Conservation (phyloP, 2,113 vertebrate genomes). For the Hemiscyllium ocellatum region DNA sequence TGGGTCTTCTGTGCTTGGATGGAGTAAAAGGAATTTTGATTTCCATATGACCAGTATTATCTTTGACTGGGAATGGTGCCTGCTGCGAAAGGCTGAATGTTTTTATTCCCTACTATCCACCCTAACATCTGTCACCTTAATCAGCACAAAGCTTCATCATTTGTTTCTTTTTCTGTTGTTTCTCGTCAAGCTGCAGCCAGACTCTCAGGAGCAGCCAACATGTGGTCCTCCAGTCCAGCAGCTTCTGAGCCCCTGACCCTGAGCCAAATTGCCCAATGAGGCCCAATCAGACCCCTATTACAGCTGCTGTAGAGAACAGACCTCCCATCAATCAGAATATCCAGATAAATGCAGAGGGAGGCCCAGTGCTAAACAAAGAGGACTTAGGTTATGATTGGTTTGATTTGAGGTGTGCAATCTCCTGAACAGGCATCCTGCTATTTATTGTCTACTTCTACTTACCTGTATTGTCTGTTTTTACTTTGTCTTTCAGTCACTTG, state of each 20-base stretch:
- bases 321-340: slow-evolving; percentile 70
- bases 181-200: slow-evolving; percentile 69
- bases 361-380: slow-evolving; percentile 78
- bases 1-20: neutral
- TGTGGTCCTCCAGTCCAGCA: slow-evolving; percentile 47
- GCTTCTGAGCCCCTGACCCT: slow-evolving; percentile 47
- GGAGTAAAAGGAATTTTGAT: neutral
- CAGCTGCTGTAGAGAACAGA: slow-evolving; percentile 66
- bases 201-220: slow-evolving; percentile 59
- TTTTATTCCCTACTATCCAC: neutral
- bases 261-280: slow-evolving; percentile 60
- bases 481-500: slow-evolving; percentile 78
- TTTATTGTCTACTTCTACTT: slow-evolving; percentile 97
- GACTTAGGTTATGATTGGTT: slow-evolving; percentile 93
- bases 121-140: neutral
- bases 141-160: neutral
- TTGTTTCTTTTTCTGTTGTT: slow-evolving; percentile 38
- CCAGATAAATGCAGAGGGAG: slow-evolving; percentile 76
- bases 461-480: no score
- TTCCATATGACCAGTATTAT: neutral
- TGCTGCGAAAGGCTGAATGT: neutral
- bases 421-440: slow-evolving; percentile 79
- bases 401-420: slow-evolving; percentile 89
- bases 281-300: slow-evolving; percentile 66
- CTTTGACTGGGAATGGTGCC: neutral